These are phyloP conservation scores for Salvator merianae DNA, from an alignment of 2,113 vertebrate genomes.

Conservation along the genomic window DNA sequence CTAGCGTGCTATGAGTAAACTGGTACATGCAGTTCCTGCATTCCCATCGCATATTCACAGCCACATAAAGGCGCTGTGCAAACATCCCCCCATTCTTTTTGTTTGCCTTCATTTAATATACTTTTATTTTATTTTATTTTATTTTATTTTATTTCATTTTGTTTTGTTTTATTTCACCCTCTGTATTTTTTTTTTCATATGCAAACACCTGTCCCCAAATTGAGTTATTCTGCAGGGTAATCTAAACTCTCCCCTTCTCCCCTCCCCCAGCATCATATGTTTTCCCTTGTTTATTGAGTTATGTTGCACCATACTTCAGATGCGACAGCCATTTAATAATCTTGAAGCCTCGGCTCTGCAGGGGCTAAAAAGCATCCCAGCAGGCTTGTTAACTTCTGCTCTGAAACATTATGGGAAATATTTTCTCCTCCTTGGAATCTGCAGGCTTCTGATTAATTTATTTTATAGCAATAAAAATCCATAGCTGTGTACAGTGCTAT, in stretches of 20 bases:
- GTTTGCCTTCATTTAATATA: slow-evolving; percentile 33
- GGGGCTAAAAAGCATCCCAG: slow-evolving; percentile 78
- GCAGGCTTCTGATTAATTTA: slow-evolving; percentile 72
- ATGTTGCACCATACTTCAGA: slow-evolving; percentile 69
- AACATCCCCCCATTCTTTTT: no score
- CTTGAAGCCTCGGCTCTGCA: slow-evolving; percentile 77
- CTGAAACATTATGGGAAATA: slow-evolving; percentile 76
- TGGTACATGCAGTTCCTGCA: no score
- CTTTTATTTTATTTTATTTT: no score
- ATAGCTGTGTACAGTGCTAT: slow-evolving; percentile 47
- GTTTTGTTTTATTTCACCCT: slow-evolving; percentile 46
- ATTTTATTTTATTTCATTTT: no score
- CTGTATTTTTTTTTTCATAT: slow-evolving; percentile 45
- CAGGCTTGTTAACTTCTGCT: slow-evolving; percentile 81
- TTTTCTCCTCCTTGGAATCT: slow-evolving; percentile 71
- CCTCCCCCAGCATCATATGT: slow-evolving; percentile 60
- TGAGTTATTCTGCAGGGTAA: slow-evolving; percentile 61
- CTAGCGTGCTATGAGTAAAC: no score
- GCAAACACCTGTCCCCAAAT: slow-evolving; percentile 71
- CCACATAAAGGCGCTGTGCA: no score
- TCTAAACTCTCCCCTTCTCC: slow-evolving; percentile 51
- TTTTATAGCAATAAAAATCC: slow-evolving; percentile 70
- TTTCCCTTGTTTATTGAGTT: slow-evolving; percentile 73
- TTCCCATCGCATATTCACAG: no score
- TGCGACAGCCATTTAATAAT: slow-evolving; percentile 78